Base-by-base conservation (phyloP, 2,888 invertebrate genomes). In the Isoperla grammatica region DNA sequence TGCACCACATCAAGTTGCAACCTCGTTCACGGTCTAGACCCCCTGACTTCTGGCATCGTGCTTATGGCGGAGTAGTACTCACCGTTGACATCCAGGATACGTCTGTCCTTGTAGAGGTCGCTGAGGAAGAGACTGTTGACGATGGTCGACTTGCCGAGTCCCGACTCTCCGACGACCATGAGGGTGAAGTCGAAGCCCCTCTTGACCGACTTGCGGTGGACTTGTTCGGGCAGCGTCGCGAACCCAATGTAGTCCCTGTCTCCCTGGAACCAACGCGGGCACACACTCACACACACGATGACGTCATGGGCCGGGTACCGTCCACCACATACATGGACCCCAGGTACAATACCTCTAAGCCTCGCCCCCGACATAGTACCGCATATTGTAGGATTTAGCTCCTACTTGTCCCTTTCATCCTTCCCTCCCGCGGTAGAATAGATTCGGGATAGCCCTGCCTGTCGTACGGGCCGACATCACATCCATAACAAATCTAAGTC, bases 101-200 rank as follows among this genome's bases (percentile, higher is more conserved):
- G 84, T 66, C 94, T 82, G 70, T 87, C 90, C 74, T 89, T 90
- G 77, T 96, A 96, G 22, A 96, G 82, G 73, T 96, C 95, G 59
- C 91, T 93, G 66, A 95, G 81, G 74, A 96, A 96, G 54, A 96
- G 81, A 71, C 94, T 95, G 79, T 95, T 96, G 73, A 96, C 88
- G 56, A 96, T 81, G 0, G 96, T 96, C 0, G 95, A 95, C 75
- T 96, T 96, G 60, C 96, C 96, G 54, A 96, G 80, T 0, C 96
- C 95, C 0, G 89, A 88, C 76, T 96, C 95, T 29, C 95, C 96
- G 35, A 95, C 90, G 15, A 96, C 95, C 94, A 96, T 95, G 65
- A 96, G 78, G 0, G 95, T 96, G 76, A 96, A 96, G 75, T 96
- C 95, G 75, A 96, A 96, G 58, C 95, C 95, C 69, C 92, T 84